Evolutionary conservation across 2,797 vertebrate genomes (phyloP).

Genomic region (Heteromormyrus szaboi): DNA sequence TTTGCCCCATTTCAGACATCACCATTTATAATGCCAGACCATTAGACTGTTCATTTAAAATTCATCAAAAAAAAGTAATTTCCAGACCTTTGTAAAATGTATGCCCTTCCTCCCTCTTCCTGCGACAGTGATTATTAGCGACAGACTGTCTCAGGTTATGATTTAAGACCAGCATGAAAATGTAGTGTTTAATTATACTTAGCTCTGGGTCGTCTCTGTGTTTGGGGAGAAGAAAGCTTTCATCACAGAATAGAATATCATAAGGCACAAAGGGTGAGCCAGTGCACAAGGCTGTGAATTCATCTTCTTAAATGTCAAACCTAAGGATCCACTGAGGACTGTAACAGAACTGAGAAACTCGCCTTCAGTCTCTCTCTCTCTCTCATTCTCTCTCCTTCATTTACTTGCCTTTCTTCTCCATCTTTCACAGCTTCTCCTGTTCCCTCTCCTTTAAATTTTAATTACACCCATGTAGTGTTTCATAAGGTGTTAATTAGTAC

Average conservation of each 20-base stretch:
- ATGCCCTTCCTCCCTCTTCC: background rate
- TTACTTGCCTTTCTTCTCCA: background rate
- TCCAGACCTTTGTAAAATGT: background rate
- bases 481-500: background rate
- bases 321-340: background rate
- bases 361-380: background rate
- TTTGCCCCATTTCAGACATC: background rate
- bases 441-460: background rate
- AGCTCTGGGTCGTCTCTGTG: background rate
- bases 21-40: background rate
- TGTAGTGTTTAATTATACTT: background rate
- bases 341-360: background rate
- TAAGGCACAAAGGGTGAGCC: background rate
- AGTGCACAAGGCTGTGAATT: background rate
- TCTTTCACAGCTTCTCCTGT: background rate
- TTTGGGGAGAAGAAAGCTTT: background rate
- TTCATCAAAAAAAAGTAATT: constrained; percentile 9
- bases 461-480: background rate
- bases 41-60: background rate
- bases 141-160: background rate
- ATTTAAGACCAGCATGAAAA: background rate
- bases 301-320: background rate
- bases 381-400: background rate
- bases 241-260: background rate
- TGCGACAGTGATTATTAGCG: background rate